Conservation (phyloP, 2,797 vertebrate genomes). For the Anniella stebbinsi region DNA sequence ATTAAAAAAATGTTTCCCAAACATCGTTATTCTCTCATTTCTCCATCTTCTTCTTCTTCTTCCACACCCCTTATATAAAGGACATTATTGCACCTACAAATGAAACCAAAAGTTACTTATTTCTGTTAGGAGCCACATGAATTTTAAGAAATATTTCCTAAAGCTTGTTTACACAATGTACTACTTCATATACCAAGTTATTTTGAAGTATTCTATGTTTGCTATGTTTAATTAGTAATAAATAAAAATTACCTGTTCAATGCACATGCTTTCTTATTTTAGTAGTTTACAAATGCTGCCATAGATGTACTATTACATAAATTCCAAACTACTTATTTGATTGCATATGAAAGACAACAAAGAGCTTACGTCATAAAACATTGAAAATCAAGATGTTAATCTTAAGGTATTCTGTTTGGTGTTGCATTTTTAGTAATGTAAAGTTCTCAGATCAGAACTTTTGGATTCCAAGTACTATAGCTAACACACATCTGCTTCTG, state of each 20-base stretch:
- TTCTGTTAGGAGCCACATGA: background rate
- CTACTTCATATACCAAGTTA: background rate
- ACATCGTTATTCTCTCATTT: constrained; percentile 95
- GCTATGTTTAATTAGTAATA: constrained; percentile 4
- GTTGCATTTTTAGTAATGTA: accelerated
- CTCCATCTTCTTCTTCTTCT: constrained; percentile 98
- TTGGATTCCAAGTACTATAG: background rate
- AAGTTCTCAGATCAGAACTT: background rate
- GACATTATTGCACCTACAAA: constrained; percentile 96
- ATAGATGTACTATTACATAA: background rate
- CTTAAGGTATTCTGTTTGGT: background rate
- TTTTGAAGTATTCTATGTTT: constrained; percentile 1
- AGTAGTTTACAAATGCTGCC: background rate
- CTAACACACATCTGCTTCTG: background rate
- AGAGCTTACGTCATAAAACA: background rate
- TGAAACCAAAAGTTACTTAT: constrained; percentile 25
- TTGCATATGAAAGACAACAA: accelerated
- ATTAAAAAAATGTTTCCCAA: constrained; percentile 69
- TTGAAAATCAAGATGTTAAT: background rate
- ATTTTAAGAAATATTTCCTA: background rate
- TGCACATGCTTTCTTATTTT: background rate
- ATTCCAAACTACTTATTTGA: accelerated
- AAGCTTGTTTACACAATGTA: background rate
- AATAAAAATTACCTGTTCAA: constrained; percentile 2
- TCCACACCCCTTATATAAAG: constrained; percentile 98